Base-by-base conservation (phyloP, 2,888 invertebrate species). In the Aspidiotus destructor region DNA sequence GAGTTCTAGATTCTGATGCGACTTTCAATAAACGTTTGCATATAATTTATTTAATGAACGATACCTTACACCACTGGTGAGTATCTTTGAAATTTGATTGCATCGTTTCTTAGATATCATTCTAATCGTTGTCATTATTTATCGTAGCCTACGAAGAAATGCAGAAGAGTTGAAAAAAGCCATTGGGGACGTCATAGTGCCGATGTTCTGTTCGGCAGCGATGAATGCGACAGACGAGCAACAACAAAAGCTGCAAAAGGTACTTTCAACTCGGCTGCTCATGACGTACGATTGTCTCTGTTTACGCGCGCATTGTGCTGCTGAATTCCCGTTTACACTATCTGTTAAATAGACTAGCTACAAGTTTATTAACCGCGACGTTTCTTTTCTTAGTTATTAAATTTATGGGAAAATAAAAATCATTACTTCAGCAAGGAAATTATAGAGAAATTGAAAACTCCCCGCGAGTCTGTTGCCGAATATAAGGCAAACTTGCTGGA, bases 1-100 rank as follows among this genome's bases (percentile, higher is more conserved):
- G 75, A 72, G 74, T 74, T 13, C 70, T 74, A 41, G 74, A 74
- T 64, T 72, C 74, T 3, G 73, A 73, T 41, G 73, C 73, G 65
- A 83, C 86, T 61, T 98, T 98, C 82, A 86, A 87, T 73, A 89
- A 92, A 80, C 90, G 95, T 79, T 85, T 99, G 70, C 98, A 99
- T 82, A 87, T 99, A 78, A 94, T 99, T 78, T 99, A 99, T 82
- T 84, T 99, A 76, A 91, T 99, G 75, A 99, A 99, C 81, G 98
- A 99, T 84, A 90, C 99, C 72, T 83, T 99, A 67, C 97, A 98
- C 80, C 96, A 98, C 80, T 94, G 92, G 92, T 92, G 10, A 53
- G n/a, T 16, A 11, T 40, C n/a, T 54, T 8, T 41, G 6, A 41
- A 53, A 52, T 53, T 53, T 42, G 44, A 41, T 60, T 13, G 28